phyloP scores from a whole-genome alignment of 2,888 invertebrate genomes.

The Lathronympha strigana region DNA sequence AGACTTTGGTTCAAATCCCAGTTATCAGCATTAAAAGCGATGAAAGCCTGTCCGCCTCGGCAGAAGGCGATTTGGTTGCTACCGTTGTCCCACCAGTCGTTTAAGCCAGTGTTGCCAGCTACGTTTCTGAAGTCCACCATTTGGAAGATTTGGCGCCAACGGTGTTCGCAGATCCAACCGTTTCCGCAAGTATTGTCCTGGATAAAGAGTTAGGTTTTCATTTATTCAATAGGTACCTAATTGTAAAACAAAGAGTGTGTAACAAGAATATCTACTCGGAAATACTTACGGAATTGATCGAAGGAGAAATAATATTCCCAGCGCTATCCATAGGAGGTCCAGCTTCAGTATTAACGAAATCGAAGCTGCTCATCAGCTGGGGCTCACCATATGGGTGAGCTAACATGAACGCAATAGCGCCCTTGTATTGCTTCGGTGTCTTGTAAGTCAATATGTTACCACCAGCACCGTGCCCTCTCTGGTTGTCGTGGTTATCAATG shows the following conservation, averaged over 20 bases:
- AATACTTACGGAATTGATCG: slow-evolving; percentile 82
- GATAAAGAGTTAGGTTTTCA: background rate
- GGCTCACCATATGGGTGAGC: slow-evolving; percentile 93
- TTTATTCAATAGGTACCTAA: too few relatives aligned
- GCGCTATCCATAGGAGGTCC: slow-evolving; percentile 88
- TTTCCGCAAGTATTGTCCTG: slow-evolving; percentile 86
- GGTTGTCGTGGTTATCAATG: slow-evolving; percentile 96
- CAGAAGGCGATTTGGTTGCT: slow-evolving; percentile 94
- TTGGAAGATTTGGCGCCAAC: slow-evolving; percentile 91
- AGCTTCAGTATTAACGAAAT: slow-evolving; percentile 85
- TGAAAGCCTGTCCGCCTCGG: slow-evolving; percentile 89
- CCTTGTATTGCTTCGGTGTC: slow-evolving; percentile 87
- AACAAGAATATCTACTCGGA: background rate
- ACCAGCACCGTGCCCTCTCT: slow-evolving; percentile 89
- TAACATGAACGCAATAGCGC: slow-evolving; percentile 94
- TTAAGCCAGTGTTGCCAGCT: slow-evolving; percentile 82
- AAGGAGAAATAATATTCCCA: slow-evolving; percentile 87
- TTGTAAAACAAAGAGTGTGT: too few relatives aligned
- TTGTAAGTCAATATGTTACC: slow-evolving; percentile 88
- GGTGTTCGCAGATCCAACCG: slow-evolving; percentile 94
- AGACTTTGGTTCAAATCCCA: slow-evolving; percentile 81
- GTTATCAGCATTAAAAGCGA: slow-evolving; percentile 89
- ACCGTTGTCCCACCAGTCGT: slow-evolving; percentile 92
- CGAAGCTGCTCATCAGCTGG: slow-evolving; percentile 94
- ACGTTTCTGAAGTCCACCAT: slow-evolving; percentile 92